Conservation (phyloP, 2,888 invertebrate genomes). For the Acleris cristana region DNA sequence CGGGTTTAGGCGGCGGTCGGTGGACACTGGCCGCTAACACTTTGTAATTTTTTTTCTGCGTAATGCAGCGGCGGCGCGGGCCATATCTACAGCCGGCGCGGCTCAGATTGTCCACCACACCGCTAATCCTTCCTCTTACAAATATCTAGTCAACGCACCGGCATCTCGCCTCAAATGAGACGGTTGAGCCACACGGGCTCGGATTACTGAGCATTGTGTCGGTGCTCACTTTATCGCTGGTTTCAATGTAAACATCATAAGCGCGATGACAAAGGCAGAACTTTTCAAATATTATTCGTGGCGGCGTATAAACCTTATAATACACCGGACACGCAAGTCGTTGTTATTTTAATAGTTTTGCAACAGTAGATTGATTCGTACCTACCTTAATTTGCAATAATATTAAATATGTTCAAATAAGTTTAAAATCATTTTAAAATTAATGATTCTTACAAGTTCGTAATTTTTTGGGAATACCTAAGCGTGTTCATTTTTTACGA, state of each 20-base stretch:
- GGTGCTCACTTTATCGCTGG: conserved; percentile 63
- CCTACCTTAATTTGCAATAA: too few species aligned
- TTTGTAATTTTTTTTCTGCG: conserved; percentile 65
- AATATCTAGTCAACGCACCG: conserved; percentile 70
- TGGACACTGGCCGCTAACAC: conserved; percentile 50
- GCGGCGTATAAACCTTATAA: conserved; percentile 1
- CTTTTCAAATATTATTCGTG: conserved; percentile 10
- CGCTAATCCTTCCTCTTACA: conserved; percentile 73
- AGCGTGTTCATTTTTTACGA: too few species aligned
- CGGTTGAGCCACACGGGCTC: conserved; percentile 70
- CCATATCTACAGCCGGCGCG: conserved; percentile 48
- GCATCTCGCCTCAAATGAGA: conserved; percentile 73
- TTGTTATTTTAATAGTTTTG: conserved; percentile 1
- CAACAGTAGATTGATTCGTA: too few species aligned
- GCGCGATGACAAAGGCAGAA: conserved; percentile 43
- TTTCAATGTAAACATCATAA: conserved; percentile 59
- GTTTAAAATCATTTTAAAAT: too few species aligned
- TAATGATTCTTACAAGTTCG: too few species aligned
- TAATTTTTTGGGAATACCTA: too few species aligned
- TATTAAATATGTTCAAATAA: too few species aligned
- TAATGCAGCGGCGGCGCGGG: conserved; percentile 60
- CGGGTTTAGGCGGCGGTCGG: conserved; percentile 48
- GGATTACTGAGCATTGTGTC: conserved; percentile 75
- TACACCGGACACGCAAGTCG: conserved; percentile 30
- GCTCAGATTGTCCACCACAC: conserved; percentile 58